A percentile compares a stretch with the other conserved stretches of the same genome.
Conservation (phyloP, 2,888 invertebrate genomes). For the Toxonevra muliebris region DNA sequence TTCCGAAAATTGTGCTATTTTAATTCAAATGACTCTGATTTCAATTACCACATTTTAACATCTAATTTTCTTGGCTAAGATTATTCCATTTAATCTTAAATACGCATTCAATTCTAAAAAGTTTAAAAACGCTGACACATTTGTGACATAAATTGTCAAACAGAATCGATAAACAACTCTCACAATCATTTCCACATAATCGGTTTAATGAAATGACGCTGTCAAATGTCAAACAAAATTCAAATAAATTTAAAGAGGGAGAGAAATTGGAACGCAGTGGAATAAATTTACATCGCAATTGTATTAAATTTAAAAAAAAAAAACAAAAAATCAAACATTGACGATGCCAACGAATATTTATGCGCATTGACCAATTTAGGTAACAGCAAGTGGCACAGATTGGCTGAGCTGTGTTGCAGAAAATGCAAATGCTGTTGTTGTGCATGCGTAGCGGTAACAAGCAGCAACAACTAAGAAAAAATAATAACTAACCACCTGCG, state of each 20-base stretch:
- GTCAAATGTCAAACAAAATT: constrained; percentile 27
- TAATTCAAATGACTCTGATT: no score
- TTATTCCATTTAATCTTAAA: no score
- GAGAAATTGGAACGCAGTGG: constrained; percentile 30
- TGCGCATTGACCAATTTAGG: constrained; percentile 51
- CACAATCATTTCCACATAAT: no score
- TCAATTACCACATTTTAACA: no score
- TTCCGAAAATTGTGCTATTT: no score
- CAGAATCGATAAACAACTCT: no score
- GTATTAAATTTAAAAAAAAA: background rate
- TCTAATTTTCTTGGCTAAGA: no score
- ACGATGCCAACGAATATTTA: constrained; percentile 4
- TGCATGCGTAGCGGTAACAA: background rate
- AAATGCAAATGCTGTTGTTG: constrained; percentile 21
- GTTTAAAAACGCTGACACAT: no score
- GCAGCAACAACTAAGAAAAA: constrained; percentile 15
- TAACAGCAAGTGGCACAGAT: constrained; percentile 56
- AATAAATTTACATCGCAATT: background rate
- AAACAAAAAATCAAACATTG: no score
- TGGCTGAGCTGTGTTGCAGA: constrained; percentile 37
- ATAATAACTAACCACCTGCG: constrained; percentile 52
- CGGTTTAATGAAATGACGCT: no score
- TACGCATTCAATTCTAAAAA: no score
- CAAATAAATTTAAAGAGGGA: constrained; percentile 41
- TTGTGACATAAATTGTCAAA: no score